Conservation (phyloP, 2,888 invertebrate genomes). For the Philopedon plagiatum region DNA sequence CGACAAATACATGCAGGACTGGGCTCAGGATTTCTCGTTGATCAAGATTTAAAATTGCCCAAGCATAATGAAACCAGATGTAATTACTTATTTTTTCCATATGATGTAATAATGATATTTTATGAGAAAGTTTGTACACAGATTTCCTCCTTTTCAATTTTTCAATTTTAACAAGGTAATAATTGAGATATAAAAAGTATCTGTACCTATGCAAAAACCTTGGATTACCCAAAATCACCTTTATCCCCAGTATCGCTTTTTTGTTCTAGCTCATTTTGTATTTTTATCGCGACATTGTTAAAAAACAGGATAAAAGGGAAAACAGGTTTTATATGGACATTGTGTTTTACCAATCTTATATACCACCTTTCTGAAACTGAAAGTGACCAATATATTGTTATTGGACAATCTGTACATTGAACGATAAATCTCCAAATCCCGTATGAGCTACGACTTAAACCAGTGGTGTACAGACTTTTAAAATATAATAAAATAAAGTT, state of each 20-base stretch:
- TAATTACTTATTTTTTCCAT: no score
- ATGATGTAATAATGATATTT: no score
- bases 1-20: background rate
- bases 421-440: constrained; percentile 2
- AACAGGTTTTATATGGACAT: constrained; percentile 32
- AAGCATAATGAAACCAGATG: no score
- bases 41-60: no score
- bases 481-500: background rate
- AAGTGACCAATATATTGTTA: constrained; percentile 11
- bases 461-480: background rate
- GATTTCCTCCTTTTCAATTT: no score
- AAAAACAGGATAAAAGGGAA: constrained; percentile 16
- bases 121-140: no score
- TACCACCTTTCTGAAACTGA: constrained; percentile 5
- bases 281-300: constrained; percentile 20
- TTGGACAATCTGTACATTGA: constrained; percentile 1
- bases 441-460: background rate
- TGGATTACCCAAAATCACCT: background rate
- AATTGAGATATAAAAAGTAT: no score
- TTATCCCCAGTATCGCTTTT: background rate
- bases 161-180: no score
- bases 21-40: no score
- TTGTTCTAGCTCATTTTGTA: constrained; percentile 50
- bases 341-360: constrained; percentile 52
- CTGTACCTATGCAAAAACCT: background rate